Conservation (phyloP, 2,888 invertebrate species). For the Drosophila melanosoma region DNA sequence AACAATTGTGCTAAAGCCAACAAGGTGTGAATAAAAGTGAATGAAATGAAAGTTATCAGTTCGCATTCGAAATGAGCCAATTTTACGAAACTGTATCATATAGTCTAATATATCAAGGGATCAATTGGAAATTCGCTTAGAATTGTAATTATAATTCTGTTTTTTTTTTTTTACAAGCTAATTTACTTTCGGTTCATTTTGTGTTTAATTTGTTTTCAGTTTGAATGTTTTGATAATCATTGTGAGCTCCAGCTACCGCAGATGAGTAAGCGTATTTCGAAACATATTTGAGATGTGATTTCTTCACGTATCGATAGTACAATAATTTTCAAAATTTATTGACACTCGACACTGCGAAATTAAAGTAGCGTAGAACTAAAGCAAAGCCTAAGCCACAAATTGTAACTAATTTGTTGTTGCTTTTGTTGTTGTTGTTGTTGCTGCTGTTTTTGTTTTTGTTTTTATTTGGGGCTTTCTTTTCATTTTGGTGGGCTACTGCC, state of each 20-base stretch:
- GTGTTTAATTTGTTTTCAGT: constrained; percentile 41
- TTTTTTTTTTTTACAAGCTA: constrained; percentile 69
- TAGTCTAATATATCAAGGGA: constrained; percentile 26
- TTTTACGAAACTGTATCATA: constrained; percentile 41
- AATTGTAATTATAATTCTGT: constrained; percentile 75
- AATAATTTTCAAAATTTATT: constrained; percentile 64
- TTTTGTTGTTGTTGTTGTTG: not conserved
- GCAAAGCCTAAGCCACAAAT: constrained; percentile 68
- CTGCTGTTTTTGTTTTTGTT: constrained; percentile 41
- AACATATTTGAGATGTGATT: constrained; percentile 34
- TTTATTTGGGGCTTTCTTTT: constrained; percentile 50
- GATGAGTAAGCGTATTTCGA: constrained; percentile 40
- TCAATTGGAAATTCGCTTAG: constrained; percentile 52
- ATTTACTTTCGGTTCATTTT: constrained; percentile 64
- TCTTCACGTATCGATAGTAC: constrained; percentile 42
- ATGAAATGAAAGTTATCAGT: constrained; percentile 72
- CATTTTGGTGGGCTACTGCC: constrained; percentile 49
- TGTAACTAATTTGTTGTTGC: constrained; percentile 70
- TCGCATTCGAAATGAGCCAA: constrained; percentile 44
- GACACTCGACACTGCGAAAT: constrained; percentile 55
- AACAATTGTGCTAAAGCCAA: constrained; percentile 54
- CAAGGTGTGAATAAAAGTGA: constrained; percentile 75
- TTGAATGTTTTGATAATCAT: constrained; percentile 33
- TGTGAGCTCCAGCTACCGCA: constrained; percentile 47
- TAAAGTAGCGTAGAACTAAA: constrained; percentile 78